Evolutionary conservation across 1,140 invertebrate genomes (phyloP).

Genomic region (Lepidurus arcticus): DNA sequence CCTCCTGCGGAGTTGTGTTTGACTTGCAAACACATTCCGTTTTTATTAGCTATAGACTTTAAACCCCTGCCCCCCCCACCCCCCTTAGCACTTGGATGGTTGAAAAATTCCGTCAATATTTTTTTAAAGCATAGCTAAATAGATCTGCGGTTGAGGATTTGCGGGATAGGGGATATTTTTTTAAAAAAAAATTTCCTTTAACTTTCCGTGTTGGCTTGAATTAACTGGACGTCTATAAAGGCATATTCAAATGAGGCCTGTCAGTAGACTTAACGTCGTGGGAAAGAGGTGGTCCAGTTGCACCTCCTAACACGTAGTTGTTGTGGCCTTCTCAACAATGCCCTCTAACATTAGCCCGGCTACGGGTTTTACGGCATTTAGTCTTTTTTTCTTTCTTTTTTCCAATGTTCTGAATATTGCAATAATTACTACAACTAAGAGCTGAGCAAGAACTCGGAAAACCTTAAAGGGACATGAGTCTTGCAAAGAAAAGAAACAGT

Average conservation of each 20-base stretch:
- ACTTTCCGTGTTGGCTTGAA: too few relatives aligned
- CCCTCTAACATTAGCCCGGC: neutral
- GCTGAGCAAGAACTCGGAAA: too few relatives aligned
- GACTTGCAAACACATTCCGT: slow-evolving; percentile 18
- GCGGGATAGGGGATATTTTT: neutral
- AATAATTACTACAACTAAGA: too few relatives aligned
- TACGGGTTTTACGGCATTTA: neutral
- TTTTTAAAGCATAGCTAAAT: neutral
- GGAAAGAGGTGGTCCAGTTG: slow-evolving; percentile 18
- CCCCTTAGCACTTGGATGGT: neutral
- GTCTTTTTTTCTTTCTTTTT: neutral
- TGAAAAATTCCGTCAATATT: neutral
- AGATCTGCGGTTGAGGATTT: slow-evolving; percentile 3
- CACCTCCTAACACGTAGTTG: slow-evolving; percentile 21
- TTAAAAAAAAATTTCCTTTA: too few relatives aligned
- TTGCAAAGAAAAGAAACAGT: neutral
- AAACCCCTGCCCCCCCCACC: neutral
- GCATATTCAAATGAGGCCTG: slow-evolving; percentile 13
- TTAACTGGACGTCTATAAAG: neutral
- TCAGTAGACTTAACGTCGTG: slow-evolving; percentile 10
- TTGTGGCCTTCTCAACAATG: slow-evolving; percentile 15
- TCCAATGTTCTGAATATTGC: neutral
- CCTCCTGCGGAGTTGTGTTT: slow-evolving; percentile 21
- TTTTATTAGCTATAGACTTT: slow-evolving; percentile 1
- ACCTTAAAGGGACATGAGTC: too few relatives aligned